A percentile compares a stretch with the other conserved stretches of the same genome.
Conservation (phyloP, 1,140 invertebrate genomes). For the Schmidtea mediterranea region DNA sequence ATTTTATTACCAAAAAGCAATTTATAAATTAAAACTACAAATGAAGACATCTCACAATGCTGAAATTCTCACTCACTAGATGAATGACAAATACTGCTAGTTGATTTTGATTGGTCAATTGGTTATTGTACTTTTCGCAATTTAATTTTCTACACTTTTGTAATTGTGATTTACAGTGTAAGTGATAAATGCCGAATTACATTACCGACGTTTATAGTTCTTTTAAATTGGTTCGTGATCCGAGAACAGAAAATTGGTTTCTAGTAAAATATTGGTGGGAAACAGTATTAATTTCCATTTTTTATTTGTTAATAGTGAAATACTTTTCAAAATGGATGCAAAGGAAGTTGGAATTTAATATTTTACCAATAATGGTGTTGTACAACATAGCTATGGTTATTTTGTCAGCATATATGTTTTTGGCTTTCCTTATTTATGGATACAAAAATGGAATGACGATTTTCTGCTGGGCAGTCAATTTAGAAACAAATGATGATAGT, state of each 20-base stretch:
- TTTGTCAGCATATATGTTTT: neutral
- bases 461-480: neutral
- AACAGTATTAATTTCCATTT: neutral
- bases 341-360: neutral
- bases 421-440: neutral
- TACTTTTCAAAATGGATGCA: neutral
- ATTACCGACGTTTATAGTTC: no score
- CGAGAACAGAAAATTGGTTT: neutral
- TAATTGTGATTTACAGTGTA: no score
- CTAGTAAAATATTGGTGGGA: neutral
- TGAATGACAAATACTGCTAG: no score
- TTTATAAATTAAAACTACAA: no score
- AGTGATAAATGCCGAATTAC: no score
- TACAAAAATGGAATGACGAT: neutral
- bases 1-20: no score
- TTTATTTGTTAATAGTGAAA: neutral
- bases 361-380: neutral
- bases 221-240: neutral
- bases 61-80: no score
- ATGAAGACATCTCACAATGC: no score
- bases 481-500: constrained; percentile 8
- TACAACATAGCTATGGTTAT: constrained; percentile 2
- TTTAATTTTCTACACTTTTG: no score
- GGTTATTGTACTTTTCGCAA: no score
- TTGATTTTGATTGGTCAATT: no score